Percentiles rank a stretch among this genome's conserved stretches.
Evolutionary conservation across 2,797 vertebrate genomes (phyloP).

Genomic region (Pantherophis vulpinus): DNA sequence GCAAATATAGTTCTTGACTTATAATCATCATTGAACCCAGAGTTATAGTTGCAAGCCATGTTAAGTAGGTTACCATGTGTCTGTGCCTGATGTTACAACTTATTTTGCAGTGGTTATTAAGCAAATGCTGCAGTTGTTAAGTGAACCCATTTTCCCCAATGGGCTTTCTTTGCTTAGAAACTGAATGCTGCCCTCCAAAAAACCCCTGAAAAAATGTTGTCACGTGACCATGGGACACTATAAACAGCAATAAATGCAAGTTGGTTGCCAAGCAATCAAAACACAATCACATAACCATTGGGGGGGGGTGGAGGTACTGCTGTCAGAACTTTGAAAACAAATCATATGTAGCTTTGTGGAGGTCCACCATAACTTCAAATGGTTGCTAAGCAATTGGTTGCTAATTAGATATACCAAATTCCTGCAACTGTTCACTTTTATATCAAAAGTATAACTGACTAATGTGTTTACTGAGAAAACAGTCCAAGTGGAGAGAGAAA

Average conservation of each 20-base stretch:
- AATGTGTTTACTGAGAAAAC: neutral
- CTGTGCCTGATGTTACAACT: too few relatives aligned
- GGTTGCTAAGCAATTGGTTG: neutral
- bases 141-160: neutral
- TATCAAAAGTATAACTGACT: neutral
- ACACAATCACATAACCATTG: neutral
- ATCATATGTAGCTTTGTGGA: neutral
- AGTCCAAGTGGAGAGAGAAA: neutral
- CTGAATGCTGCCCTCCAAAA: neutral
- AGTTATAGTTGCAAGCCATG: neutral
- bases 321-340: neutral
- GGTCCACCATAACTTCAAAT: neutral
- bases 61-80: neutral
- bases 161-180: neutral
- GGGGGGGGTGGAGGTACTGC: neutral
- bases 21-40: neutral
- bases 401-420: neutral
- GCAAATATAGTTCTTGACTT: neutral
- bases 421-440: neutral
- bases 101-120: neutral
- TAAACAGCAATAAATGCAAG: neutral
- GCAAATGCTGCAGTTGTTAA: neutral
- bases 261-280: neutral
- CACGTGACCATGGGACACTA: neutral
- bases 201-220: neutral